These are phyloP conservation scores for Aradophagus sp. DNA, from an alignment of 1,140 invertebrate species.

Conservation along the genomic window DNA sequence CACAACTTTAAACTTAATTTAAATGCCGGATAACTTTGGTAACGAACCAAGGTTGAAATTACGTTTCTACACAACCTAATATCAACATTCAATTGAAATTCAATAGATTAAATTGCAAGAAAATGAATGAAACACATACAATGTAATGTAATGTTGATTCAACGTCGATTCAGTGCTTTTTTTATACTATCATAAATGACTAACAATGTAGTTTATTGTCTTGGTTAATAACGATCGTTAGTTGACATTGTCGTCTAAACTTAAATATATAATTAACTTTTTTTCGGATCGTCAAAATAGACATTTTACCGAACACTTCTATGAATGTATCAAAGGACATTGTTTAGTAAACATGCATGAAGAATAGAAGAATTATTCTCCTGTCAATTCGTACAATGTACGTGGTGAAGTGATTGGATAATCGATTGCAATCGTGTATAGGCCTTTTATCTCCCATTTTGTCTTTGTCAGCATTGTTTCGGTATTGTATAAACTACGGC, in stretches of 20 bases:
- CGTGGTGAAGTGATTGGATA: slow-evolving; percentile 59
- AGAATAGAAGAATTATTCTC: slow-evolving; percentile 59
- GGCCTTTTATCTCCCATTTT: slow-evolving; percentile 54
- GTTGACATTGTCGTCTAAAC: slow-evolving; percentile 9
- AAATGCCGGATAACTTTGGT: no score
- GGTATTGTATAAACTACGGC: slow-evolving; percentile 53
- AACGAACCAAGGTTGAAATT: no score
- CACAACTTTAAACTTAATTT: no score
- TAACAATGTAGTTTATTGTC: not conserved
- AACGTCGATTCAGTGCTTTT: no score
- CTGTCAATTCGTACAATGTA: slow-evolving; percentile 58
- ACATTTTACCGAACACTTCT: slow-evolving; percentile 48
- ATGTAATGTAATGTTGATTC: no score
- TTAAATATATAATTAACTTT: slow-evolving; percentile 45
- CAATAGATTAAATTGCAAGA: no score
- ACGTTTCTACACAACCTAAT: no score
- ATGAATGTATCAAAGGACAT: slow-evolving; percentile 57
- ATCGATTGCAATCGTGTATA: slow-evolving; percentile 64
- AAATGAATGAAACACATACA: no score
- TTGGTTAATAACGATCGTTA: slow-evolving; percentile 1
- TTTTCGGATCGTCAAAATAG: slow-evolving; percentile 39
- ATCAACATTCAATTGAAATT: no score
- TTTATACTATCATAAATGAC: not conserved
- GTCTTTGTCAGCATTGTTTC: slow-evolving; percentile 54
- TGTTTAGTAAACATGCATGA: slow-evolving; percentile 52